phyloP scores from a whole-genome alignment of 2,797 vertebrate species.

The Danio albolineatus region DNA sequence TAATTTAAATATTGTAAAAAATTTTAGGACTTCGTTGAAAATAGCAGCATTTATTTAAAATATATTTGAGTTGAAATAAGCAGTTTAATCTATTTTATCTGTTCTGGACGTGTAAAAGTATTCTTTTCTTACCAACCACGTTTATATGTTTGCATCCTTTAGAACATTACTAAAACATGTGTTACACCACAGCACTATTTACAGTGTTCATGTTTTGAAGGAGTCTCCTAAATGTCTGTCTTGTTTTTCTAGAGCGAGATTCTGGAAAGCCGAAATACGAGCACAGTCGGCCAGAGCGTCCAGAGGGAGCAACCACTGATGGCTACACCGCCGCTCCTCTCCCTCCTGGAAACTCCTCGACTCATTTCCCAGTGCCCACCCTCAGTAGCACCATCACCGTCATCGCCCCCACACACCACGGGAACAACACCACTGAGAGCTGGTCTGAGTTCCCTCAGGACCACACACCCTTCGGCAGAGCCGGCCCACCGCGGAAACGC shows the following conservation, averaged over 20 bases:
- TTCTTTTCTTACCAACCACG: not conserved
- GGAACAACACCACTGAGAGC: conserved; percentile 93
- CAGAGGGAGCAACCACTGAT: conserved; percentile 82
- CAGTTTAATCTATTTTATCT: too few species aligned
- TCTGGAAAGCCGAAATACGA: conserved; percentile 91
- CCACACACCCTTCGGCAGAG: conserved; percentile 86
- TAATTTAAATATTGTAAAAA: too few species aligned
- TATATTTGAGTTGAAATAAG: too few species aligned
- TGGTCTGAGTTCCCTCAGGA: conserved; percentile 94
- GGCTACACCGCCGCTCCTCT: conserved; percentile 85
- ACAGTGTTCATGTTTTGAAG: not conserved
- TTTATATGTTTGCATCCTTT: not conserved
- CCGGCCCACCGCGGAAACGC: conserved; percentile 89
- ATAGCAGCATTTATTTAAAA: not conserved
- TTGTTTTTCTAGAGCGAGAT: conserved; percentile 84
- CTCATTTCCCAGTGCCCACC: conserved; percentile 92
- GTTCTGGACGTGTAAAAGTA: too few species aligned
- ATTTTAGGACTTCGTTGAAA: not conserved
- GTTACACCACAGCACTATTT: not conserved
- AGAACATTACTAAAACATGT: not conserved
- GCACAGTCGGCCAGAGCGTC: conserved; percentile 85
- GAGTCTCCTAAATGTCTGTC: not conserved
- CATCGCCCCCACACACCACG: conserved; percentile 94
- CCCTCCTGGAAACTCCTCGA: conserved; percentile 83
- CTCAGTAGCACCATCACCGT: conserved; percentile 97